These are phyloP conservation scores for Nyctalus aviator DNA, from an alignment of 2,797 vertebrate species.

Conservation along the genomic window DNA sequence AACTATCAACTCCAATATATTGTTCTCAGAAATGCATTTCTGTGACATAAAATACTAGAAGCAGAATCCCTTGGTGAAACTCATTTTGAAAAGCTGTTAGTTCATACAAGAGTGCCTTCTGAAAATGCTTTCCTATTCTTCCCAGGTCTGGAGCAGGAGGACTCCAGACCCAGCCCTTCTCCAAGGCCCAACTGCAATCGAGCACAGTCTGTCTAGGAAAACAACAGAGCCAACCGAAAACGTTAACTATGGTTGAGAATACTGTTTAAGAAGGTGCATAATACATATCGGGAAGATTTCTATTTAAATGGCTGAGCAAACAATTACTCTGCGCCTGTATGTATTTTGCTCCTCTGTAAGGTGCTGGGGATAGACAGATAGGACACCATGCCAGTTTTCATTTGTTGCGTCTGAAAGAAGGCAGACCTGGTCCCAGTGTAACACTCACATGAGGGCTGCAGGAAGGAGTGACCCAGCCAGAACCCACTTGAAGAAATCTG, in stretches of 20 bases:
- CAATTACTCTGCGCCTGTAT: neutral
- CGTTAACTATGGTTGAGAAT: neutral
- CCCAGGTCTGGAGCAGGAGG: neutral
- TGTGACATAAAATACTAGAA: neutral
- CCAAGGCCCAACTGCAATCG: neutral
- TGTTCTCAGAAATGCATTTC: neutral
- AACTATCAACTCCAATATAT: neutral
- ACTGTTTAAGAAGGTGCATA: neutral
- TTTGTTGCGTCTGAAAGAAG: neutral
- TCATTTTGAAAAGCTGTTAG: neutral
- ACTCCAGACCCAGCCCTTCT: neutral
- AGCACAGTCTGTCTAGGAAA: neutral
- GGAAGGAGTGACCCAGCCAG: neutral
- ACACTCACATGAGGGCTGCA: rapidly evolving
- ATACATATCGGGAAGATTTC: neutral
- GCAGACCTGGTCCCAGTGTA: neutral
- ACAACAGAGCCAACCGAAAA: neutral
- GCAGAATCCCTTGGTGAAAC: neutral
- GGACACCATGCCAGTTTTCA: neutral
- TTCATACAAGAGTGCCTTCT: neutral
- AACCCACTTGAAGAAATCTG: neutral
- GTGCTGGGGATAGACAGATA: neutral
- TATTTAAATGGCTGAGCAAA: constrained; percentile 10
- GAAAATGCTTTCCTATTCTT: neutral
- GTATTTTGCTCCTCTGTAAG: neutral